Base-by-base conservation (phyloP, 2,113 vertebrate species). In the Solea senegalensis region DNA sequence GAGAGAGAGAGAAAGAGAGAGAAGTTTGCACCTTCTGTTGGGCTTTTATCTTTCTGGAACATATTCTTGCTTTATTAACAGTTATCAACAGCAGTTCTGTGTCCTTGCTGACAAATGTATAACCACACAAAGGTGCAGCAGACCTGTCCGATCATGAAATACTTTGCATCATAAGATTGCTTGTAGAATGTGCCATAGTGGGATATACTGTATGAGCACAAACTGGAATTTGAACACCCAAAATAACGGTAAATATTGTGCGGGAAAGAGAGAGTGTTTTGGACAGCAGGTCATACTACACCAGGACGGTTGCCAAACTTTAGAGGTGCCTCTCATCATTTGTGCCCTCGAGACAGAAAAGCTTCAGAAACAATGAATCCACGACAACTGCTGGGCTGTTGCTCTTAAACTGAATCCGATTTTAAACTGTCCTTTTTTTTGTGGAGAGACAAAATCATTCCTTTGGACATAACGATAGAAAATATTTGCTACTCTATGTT, bases 291-390 rank as follows among this genome's bases (percentile, higher is more conserved):
- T 45, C 16, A 3, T 27, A 8, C 14, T 54, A 44, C 48, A 44
- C 34, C 58, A 13, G 15, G 40, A 66, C 46, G 15, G 13, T 28
- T 39, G 13, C 1, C 12, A 14, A n/a, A 27, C 21, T 44, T 48
- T 45, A 48, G 56, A n/a, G 5, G 15, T 26, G 34, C 57, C 48
- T 68, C 45, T 43, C 12, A 40, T 44, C 12, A 34, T 57, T 8
- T 3, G 8, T 9, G 46, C 21, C 54, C 63, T 46, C 44, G 57
- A 45, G 70, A 56, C 54, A 34, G 21, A 59, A 41, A 34, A 41
- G 40, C 40, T 46, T 65, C 39, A 46, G 39, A 26, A 64, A 45
- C 15, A 1, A 39, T 46, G 11, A 46, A 54, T 75, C 67, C 34
- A 41, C 43, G 48, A 27, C 12, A 9, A 50, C 8, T 27, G 8